Base-by-base conservation (phyloP, 1,140 invertebrate genomes). In the Achatina immaculata region DNA sequence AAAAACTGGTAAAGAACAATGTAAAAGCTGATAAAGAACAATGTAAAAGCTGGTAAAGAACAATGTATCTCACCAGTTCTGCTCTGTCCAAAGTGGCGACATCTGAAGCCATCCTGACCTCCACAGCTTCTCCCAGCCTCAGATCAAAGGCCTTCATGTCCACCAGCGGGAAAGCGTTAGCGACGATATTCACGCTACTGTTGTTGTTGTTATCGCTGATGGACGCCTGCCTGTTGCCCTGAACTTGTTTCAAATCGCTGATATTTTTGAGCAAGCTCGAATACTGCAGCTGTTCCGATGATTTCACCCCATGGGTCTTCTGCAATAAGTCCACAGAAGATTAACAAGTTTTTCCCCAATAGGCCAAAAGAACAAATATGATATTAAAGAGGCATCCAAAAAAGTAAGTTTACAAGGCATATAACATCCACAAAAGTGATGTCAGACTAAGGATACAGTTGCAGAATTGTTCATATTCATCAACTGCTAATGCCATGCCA, bases 121-220 rank as follows among this genome's bases (percentile, higher is more conserved):
- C 66, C 43, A 80, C 78, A 45, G 69, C 55, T 36, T 80, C 42
- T 19, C 78, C 78, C 14, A 45, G 66, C 24, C 66, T 58, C 66
- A 80, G 45, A 36, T 80, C 78, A 45, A 80, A 51, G 40, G 66
- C 78, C 36, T 80, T 80, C 48, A 80, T 71, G 40, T 69, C 68
- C 19, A 71, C 78, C 66, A 69, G 45, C 31, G 66, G 66, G 68
- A 38, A 80, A 3, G 19, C 74, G 40, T 55, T 19, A 4, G 2
- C n/a, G 31, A 9, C 68, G 16, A 24, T 38, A 21, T 21, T 43
- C 34, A 7, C 9, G 24, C 36, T 43, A 31, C 38, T 62, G 36
- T 78, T 78, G 58, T 78, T 78, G 73, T 55, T 76, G 31, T 42
- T 65, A 38, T 65, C 51, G 42, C 74, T 77, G 51, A 19, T 11